phyloP scores from a whole-genome alignment of 1,140 invertebrate genomes.

The Zaprionus capensis region DNA sequence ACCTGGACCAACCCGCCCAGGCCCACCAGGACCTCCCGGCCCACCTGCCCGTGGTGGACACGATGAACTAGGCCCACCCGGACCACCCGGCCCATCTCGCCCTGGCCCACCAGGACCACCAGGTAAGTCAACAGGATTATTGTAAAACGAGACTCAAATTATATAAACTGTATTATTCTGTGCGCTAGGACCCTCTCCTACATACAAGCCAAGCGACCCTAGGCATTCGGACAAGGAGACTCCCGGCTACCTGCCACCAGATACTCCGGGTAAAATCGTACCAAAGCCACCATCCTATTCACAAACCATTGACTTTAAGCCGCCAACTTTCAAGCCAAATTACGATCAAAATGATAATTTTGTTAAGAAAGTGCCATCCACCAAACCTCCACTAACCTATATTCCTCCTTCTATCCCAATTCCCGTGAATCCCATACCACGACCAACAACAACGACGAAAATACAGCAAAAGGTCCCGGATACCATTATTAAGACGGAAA shows the following conservation, averaged over 20 bases:
- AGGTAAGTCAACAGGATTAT: conserved; percentile 16
- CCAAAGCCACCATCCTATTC: conserved; percentile 52
- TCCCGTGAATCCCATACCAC: conserved; percentile 58
- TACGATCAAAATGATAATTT: conserved; percentile 71
- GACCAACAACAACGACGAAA: conserved; percentile 57
- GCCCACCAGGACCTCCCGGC: conserved; percentile 61
- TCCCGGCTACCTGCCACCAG: conserved; percentile 78
- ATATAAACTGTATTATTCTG: not conserved
- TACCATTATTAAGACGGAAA: conserved; percentile 78
- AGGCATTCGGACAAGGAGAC: conserved; percentile 74
- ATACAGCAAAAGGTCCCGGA: conserved; percentile 78
- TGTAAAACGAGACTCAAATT: not conserved
- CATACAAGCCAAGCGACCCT: conserved; percentile 60
- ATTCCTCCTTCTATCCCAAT: conserved; percentile 77
- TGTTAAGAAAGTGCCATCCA: conserved; percentile 62
- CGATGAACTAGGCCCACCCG: conserved; percentile 38
- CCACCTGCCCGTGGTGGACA: conserved; percentile 38
- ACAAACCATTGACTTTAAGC: conserved; percentile 54
- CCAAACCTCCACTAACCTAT: conserved; percentile 75
- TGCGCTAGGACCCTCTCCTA: conserved; percentile 32
- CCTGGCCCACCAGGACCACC: conserved; percentile 47
- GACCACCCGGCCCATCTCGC: conserved; percentile 44
- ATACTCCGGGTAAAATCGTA: conserved; percentile 69
- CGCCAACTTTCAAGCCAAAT: conserved; percentile 65
- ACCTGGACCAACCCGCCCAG: conserved; percentile 56